These are phyloP conservation scores for Brachyopa scutellaris DNA, from an alignment of 2,888 invertebrate species.

Conservation along the genomic window DNA sequence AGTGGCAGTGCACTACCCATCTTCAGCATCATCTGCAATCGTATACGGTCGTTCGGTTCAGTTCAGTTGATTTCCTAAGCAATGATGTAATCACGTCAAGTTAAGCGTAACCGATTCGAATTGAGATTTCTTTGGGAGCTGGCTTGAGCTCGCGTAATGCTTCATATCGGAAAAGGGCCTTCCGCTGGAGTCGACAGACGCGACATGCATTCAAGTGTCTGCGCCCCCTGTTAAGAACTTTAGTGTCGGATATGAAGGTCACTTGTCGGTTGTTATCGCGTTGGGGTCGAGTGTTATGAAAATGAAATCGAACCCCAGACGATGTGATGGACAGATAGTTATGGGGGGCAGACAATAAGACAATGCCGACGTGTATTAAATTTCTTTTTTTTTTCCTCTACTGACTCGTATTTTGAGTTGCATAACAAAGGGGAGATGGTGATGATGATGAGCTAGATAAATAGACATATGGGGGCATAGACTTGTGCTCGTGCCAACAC, in stretches of 20 bases:
- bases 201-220: slow-evolving; percentile 26
- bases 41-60: neutral
- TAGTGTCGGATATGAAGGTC: slow-evolving; percentile 35
- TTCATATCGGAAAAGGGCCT: slow-evolving; percentile 44
- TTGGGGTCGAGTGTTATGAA: neutral
- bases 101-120: slow-evolving; percentile 44
- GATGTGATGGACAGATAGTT: neutral
- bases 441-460: neutral
- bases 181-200: slow-evolving; percentile 19
- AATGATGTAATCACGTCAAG: slow-evolving; percentile 50
- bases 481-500: too few relatives aligned
- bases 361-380: slow-evolving; percentile 1
- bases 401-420: too few relatives aligned
- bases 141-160: too few relatives aligned
- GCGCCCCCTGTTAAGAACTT: slow-evolving; percentile 28
- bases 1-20: slow-evolving; percentile 22
- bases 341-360: slow-evolving; percentile 15
- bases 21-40: slow-evolving; percentile 1
- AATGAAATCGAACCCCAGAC: slow-evolving; percentile 26
- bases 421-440: too few relatives aligned
- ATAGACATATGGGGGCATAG: too few relatives aligned
- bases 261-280: neutral
- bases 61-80: slow-evolving; percentile 11
- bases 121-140: slow-evolving; percentile 32
- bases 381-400: neutral